Percentiles rank a stretch among this genome's conserved stretches.
Conservation (phyloP, 2,888 invertebrate species). For the Hofmannophila pseudospretella region DNA sequence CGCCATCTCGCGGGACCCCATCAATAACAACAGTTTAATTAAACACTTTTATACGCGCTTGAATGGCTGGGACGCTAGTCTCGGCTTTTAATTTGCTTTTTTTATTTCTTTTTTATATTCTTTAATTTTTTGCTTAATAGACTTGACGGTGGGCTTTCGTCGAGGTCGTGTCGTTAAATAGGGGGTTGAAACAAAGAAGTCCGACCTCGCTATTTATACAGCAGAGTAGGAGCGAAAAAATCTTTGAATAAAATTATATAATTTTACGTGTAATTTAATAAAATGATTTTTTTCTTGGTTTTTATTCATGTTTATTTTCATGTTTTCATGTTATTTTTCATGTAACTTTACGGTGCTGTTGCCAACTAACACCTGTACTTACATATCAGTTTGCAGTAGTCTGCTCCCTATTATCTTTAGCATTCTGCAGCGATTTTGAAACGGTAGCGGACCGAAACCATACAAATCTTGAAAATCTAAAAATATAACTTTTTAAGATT, state of each 20-base stretch:
- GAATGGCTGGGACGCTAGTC: constrained; percentile 56
- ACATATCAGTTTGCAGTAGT: too few species aligned
- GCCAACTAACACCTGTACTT: too few species aligned
- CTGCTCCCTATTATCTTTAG: too few species aligned
- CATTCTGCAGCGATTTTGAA: too few species aligned
- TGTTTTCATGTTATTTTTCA: too few species aligned
- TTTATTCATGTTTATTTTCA: too few species aligned
- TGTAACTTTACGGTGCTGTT: too few species aligned
- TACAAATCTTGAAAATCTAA: too few species aligned
- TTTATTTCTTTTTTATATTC: constrained; percentile 40
- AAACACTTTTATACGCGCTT: constrained; percentile 71
- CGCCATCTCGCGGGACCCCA: constrained; percentile 73
- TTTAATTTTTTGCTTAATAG: constrained; percentile 51
- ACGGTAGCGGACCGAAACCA: too few species aligned
- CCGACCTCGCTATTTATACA: constrained; percentile 20
- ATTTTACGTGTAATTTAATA: background rate
- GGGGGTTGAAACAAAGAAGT: constrained; percentile 38
- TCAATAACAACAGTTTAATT: constrained; percentile 76
- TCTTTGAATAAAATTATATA: constrained; percentile 3
- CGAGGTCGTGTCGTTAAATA: constrained; percentile 29
- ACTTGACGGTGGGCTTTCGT: constrained; percentile 35
- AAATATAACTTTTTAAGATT: too few species aligned
- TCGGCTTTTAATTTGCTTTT: constrained; percentile 59
- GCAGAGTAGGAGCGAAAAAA: constrained; percentile 11
- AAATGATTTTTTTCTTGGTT: too few species aligned